Percentiles rank a stretch among this genome's conserved stretches.
Evolutionary conservation across 1,140 invertebrate genomes (phyloP).

Genomic region (Cherax destructor): DNA sequence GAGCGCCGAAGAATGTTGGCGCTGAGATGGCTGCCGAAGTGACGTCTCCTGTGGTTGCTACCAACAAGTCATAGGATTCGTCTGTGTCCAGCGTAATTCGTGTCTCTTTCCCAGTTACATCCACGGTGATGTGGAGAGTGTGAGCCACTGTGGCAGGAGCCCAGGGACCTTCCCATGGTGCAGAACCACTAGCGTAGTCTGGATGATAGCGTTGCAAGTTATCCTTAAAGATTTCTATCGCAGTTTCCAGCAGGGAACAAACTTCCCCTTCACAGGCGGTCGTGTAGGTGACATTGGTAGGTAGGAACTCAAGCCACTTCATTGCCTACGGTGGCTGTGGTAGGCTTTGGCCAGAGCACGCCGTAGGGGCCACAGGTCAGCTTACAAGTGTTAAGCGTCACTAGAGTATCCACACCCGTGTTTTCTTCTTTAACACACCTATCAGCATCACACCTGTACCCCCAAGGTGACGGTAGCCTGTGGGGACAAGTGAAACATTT

Average conservation of each 20-base stretch:
- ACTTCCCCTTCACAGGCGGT: neutral
- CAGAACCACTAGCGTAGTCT: neutral
- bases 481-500: slow-evolving; percentile 70
- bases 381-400: slow-evolving; percentile 71
- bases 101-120: neutral
- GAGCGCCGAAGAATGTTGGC: slow-evolving; percentile 74
- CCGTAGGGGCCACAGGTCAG: slow-evolving; percentile 75
- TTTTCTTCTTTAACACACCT: slow-evolving; percentile 28
- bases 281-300: slow-evolving; percentile 1
- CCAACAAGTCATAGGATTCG: slow-evolving; percentile 49
- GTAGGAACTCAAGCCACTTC: slow-evolving; percentile 32
- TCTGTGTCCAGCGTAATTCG: slow-evolving; percentile 57
- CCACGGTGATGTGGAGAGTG: slow-evolving; percentile 14
- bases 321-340: slow-evolving; percentile 73
- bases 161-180: slow-evolving; percentile 15
- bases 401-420: neutral
- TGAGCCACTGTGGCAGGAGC: slow-evolving; percentile 14
- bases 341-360: slow-evolving; percentile 85
- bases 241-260: slow-evolving; percentile 24
- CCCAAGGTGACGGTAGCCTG: slow-evolving; percentile 55
- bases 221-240: slow-evolving; percentile 30
- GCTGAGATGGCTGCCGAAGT: slow-evolving; percentile 72
- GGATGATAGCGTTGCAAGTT: slow-evolving; percentile 49
- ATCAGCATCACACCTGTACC: slow-evolving; percentile 20
- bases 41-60: slow-evolving; percentile 56